These are phyloP conservation scores for Colletes latitarsis DNA, from an alignment of 1,140 invertebrate genomes.

Conservation along the genomic window DNA sequence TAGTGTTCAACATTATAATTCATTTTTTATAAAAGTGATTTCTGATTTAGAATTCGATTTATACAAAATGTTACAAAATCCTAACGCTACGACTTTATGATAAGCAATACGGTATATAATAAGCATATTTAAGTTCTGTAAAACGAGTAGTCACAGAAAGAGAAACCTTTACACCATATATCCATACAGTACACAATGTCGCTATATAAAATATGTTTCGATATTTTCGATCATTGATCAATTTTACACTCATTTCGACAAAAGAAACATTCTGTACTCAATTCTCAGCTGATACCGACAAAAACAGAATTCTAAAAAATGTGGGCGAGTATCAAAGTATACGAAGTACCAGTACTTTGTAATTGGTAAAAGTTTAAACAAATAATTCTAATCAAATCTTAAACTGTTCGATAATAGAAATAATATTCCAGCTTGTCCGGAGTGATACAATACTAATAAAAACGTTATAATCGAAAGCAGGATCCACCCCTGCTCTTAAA, in stretches of 20 bases:
- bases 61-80: conserved; percentile 64
- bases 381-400: background rate
- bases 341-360: conserved; percentile 23
- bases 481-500: conserved; percentile 1
- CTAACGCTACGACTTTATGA: conserved; percentile 40
- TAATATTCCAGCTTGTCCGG: conserved; percentile 11
- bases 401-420: conserved; percentile 9
- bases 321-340: background rate
- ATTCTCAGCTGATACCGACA: background rate
- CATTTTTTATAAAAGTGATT: conserved; percentile 41
- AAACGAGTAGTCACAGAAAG: conserved; percentile 8
- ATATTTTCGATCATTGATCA: conserved; percentile 4
- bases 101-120: conserved; percentile 26
- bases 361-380: conserved; percentile 15
- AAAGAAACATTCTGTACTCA: background rate
- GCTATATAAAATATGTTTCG: conserved; percentile 24
- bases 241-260: background rate
- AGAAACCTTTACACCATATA: conserved; percentile 28
- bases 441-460: conserved; percentile 11
- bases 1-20: conserved; percentile 18
- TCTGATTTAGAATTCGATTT: conserved; percentile 43
- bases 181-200: background rate
- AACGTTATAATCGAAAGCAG: conserved; percentile 10
- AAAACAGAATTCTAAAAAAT: conserved; percentile 1
- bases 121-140: background rate